A percentile compares a stretch with the other conserved stretches of the same genome.
Conservation (phyloP, 1,140 invertebrate genomes). For the Nephotettix cincticeps region DNA sequence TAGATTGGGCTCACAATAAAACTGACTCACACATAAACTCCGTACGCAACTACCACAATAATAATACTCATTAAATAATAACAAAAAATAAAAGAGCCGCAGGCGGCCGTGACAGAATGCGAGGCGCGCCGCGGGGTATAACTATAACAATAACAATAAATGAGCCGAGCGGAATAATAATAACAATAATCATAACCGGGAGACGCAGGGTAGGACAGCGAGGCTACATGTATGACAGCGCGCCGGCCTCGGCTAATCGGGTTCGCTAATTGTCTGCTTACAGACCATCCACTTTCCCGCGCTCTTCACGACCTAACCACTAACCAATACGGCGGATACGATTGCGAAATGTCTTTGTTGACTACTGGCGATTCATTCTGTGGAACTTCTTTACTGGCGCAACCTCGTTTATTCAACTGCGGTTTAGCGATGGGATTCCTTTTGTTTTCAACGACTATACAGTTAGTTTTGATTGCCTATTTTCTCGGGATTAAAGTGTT, state of each 20-base stretch:
- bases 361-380: too few species aligned
- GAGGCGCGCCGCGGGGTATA: conserved; percentile 18
- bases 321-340: too few species aligned
- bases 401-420: too few species aligned
- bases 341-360: too few species aligned
- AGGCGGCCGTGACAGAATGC: conserved; percentile 26
- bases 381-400: too few species aligned
- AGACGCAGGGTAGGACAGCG: neutral
- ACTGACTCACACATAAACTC: neutral
- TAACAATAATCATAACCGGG: conserved; percentile 37
- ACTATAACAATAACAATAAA: conserved; percentile 37
- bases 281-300: neutral
- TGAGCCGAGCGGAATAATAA: conserved; percentile 32
- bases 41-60: conserved; percentile 15
- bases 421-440: too few species aligned
- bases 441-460: too few species aligned
- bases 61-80: conserved; percentile 30
- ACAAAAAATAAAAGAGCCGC: conserved; percentile 11
- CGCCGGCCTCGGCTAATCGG: neutral
- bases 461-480: too few species aligned
- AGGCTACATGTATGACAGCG: conserved; percentile 13
- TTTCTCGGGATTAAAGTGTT: too few species aligned
- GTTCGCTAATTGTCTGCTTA: conserved; percentile 1
- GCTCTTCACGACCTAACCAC: too few species aligned
- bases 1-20: conserved; percentile 15